A percentile compares a stretch with the other conserved stretches of the same genome.
phyloP scores from a whole-genome alignment of 2,888 invertebrate species.

The Schrankia costaestrigalis region DNA sequence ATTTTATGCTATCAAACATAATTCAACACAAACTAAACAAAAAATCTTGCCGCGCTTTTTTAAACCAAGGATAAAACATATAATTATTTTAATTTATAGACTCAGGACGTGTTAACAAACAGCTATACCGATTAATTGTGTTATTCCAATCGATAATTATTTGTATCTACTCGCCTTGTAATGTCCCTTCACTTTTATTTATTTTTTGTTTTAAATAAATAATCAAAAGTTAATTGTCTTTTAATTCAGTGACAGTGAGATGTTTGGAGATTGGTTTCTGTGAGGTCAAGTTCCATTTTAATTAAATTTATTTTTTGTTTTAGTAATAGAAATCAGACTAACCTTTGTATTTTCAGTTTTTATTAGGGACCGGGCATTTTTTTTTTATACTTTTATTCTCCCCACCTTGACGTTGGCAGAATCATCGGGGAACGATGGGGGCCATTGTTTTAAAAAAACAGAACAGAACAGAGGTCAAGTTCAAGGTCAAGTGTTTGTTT shows the following conservation, averaged over 20 bases:
- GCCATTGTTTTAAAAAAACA: no score
- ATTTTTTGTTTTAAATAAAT: constrained; percentile 35
- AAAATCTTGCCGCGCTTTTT: constrained; percentile 14
- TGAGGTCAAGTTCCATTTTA: constrained; percentile 30
- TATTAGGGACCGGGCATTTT: no score
- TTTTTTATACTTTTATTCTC: no score
- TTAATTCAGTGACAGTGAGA: constrained; percentile 24
- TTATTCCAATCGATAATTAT: constrained; percentile 20
- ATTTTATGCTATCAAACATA: constrained; percentile 52
- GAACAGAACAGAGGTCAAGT: no score
- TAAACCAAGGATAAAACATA: constrained; percentile 11
- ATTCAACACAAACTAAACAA: constrained; percentile 16
- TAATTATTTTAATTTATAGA: constrained; percentile 4
- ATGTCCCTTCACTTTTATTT: constrained; percentile 59
- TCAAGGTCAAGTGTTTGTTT: no score
- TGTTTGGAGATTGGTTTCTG: constrained; percentile 16
- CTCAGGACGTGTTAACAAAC: constrained; percentile 45
- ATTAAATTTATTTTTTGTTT: no score
- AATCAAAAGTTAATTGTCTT: constrained; percentile 22
- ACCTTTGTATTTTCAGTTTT: no score
- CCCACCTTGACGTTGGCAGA: no score
- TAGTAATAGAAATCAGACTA: no score
- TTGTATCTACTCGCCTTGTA: constrained; percentile 13
- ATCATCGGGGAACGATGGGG: no score
- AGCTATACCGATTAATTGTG: constrained; percentile 50